Conservation (phyloP, 2,888 invertebrate species). For the Pheosia gnoma region DNA sequence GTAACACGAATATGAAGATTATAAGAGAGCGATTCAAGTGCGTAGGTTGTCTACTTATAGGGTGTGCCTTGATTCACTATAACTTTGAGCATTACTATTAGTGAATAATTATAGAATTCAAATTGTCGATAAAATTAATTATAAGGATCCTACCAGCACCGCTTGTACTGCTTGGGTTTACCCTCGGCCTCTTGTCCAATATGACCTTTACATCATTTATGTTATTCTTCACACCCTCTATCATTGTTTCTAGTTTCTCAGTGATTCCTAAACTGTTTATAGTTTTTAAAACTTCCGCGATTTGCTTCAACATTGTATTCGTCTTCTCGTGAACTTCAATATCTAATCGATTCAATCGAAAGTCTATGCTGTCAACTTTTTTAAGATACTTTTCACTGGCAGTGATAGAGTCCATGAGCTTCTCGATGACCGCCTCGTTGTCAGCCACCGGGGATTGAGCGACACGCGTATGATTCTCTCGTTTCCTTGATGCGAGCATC, state of each 20-base stretch:
- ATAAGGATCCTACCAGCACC: slow-evolving; percentile 17
- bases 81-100: no score
- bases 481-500: slow-evolving; percentile 54
- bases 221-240: slow-evolving; percentile 56
- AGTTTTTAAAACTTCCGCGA: slow-evolving; percentile 55
- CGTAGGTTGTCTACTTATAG: no score
- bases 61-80: no score
- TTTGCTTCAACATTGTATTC: slow-evolving; percentile 63
- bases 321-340: slow-evolving; percentile 77
- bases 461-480: slow-evolving; percentile 60
- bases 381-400: slow-evolving; percentile 76
- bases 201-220: slow-evolving; percentile 56
- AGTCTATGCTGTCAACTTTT: slow-evolving; percentile 76
- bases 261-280: slow-evolving; percentile 39
- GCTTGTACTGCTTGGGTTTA: slow-evolving; percentile 11
- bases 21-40: no score
- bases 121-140: not conserved
- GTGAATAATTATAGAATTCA: no score
- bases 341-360: slow-evolving; percentile 70
- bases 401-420: slow-evolving; percentile 70
- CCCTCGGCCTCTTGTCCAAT: slow-evolving; percentile 45
- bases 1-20: no score
- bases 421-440: slow-evolving; percentile 70
- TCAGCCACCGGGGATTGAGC: slow-evolving; percentile 50
- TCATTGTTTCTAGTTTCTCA: slow-evolving; percentile 50